phyloP scores from a whole-genome alignment of 2,797 vertebrate species.

The Threskiornis aethiopicus region DNA sequence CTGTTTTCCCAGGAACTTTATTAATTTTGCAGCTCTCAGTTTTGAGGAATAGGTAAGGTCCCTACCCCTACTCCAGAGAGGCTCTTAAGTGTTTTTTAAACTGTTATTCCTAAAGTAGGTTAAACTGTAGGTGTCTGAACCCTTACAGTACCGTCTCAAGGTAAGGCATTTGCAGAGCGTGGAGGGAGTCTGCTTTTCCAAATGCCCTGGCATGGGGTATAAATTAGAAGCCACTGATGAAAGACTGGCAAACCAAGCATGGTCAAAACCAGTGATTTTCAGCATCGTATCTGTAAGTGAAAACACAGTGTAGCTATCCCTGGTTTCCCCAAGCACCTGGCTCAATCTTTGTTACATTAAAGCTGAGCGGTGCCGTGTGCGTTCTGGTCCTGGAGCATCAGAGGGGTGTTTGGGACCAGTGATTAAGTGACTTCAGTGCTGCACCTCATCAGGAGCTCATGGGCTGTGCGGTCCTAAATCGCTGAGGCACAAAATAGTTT shows the following conservation, averaged over 20 bases:
- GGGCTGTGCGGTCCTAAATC: not conserved
- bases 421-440: not conserved
- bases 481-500: not conserved
- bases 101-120: not conserved
- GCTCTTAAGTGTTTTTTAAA: conserved; percentile 10
- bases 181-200: not conserved
- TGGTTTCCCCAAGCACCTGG: not conserved
- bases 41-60: conserved; percentile 30
- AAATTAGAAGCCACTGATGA: not conserved
- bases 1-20: conserved; percentile 57
- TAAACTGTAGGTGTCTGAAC: not conserved
- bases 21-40: conserved; percentile 25
- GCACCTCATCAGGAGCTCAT: not conserved
- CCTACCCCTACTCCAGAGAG: not conserved
- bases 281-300: not conserved
- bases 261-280: not conserved
- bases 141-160: not conserved
- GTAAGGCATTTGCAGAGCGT: not conserved
- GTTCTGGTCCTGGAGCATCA: not conserved
- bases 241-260: not conserved
- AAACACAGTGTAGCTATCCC: not conserved
- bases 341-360: not conserved
- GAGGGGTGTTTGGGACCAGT: not conserved
- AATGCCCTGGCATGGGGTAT: rapidly evolving
- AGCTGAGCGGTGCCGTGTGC: rapidly evolving